Evolutionary conservation across 1,140 invertebrate genomes (phyloP).

Genomic region (Anoplolepis gracilipes): DNA sequence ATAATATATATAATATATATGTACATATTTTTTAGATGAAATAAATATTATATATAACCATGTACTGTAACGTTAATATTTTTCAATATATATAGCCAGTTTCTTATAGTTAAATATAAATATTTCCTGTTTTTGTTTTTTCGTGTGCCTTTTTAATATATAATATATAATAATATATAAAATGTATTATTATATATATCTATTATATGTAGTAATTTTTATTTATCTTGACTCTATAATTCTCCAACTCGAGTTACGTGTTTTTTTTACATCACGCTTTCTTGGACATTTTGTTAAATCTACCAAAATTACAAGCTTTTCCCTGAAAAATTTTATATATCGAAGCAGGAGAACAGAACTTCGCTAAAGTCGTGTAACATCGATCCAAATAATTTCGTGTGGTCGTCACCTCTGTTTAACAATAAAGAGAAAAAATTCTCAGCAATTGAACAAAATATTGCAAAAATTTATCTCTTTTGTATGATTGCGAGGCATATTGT

Average conservation of each 20-base stretch:
- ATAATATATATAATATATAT: conserved; percentile 9
- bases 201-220: neutral
- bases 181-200: conserved; percentile 24
- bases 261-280: conserved; percentile 13
- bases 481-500: neutral
- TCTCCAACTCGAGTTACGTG: neutral
- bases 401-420: conserved; percentile 8
- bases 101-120: conserved; percentile 14
- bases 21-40: neutral
- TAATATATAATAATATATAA: conserved; percentile 21
- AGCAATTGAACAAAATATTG: conserved; percentile 1
- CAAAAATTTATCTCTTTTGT: neutral
- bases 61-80: neutral
- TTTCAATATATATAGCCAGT: neutral
- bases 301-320: conserved; percentile 84
- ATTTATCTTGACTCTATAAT: neutral
- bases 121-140: neutral
- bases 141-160: neutral
- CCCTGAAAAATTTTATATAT: conserved; percentile 85
- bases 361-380: conserved; percentile 78
- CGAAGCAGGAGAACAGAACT: conserved; percentile 83
- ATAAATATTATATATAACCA: too few species aligned
- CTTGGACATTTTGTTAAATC: conserved; percentile 68
- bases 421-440: neutral
- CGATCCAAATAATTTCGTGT: conserved; percentile 69